Conservation (phyloP, 2,888 invertebrate genomes). For the Troides oblongomaculatus region DNA sequence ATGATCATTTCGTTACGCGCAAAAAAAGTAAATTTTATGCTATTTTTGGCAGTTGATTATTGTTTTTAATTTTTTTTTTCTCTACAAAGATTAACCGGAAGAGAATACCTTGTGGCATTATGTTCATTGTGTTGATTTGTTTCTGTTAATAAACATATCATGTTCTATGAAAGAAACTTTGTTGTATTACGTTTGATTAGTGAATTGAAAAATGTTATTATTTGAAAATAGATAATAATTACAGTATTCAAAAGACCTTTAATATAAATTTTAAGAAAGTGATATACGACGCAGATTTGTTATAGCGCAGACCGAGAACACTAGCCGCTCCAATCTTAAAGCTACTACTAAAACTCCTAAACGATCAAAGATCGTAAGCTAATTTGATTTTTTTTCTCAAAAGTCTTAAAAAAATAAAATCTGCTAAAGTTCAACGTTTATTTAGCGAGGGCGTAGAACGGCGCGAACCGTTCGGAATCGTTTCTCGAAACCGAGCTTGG, state of each 20-base stretch:
- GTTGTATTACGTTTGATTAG: not conserved
- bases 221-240: conserved; percentile 5
- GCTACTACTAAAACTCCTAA: conserved; percentile 75
- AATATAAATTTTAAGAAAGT: not conserved
- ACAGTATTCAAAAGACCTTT: conserved; percentile 8
- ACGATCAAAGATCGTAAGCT: conserved; percentile 79
- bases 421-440: conserved; percentile 72
- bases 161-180: too few species aligned
- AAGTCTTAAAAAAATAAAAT: conserved; percentile 81
- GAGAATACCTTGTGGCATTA: too few species aligned
- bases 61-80: too few species aligned
- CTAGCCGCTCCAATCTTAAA: conserved; percentile 71
- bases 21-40: too few species aligned
- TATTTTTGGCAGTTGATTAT: too few species aligned
- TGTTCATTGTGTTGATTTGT: too few species aligned
- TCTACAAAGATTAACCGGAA: too few species aligned
- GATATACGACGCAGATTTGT: conserved; percentile 24
- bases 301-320: conserved; percentile 62
- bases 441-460: conserved; percentile 82
- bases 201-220: conserved; percentile 3
- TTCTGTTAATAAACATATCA: too few species aligned
- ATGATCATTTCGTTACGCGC: too few species aligned
- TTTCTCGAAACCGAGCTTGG: conserved; percentile 89
- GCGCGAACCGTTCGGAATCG: conserved; percentile 90
- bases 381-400: conserved; percentile 72